phyloP scores from a whole-genome alignment of 2,797 vertebrate genomes.

The Ceryle rudis region DNA sequence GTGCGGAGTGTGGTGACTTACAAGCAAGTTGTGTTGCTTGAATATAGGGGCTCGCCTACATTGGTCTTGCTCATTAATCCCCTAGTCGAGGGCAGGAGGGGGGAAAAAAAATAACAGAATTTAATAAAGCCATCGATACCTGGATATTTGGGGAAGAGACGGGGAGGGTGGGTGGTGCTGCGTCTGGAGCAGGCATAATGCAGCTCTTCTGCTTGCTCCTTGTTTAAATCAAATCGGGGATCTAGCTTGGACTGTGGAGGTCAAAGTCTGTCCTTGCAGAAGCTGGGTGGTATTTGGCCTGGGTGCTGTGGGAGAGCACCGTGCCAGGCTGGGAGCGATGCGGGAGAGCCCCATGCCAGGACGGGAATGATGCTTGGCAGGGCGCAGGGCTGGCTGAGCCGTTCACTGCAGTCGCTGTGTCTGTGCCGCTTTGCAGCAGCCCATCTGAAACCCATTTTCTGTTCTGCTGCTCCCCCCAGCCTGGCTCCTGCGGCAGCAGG shows the following conservation, averaged over 20 bases:
- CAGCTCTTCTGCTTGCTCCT: background rate
- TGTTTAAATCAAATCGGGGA: background rate
- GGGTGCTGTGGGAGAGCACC: background rate
- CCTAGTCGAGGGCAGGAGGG: background rate
- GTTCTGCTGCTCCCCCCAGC: background rate
- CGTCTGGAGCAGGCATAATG: background rate
- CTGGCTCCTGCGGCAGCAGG: background rate
- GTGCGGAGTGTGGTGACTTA: background rate
- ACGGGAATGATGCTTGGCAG: background rate
- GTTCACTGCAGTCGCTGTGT: background rate
- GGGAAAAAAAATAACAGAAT: background rate
- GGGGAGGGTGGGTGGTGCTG: background rate
- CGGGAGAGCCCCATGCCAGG: rapidly evolving
- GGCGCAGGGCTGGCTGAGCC: background rate
- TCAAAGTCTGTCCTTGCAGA: background rate
- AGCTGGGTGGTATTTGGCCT: background rate
- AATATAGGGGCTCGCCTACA: background rate
- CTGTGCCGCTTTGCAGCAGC: background rate
- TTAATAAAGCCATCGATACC: background rate
- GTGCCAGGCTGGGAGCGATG: rapidly evolving
- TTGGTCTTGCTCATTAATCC: background rate
- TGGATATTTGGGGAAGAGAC: background rate
- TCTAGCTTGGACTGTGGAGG: background rate
- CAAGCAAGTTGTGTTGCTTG: background rate
- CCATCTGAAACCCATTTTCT: background rate